Percentiles rank a stretch among this genome's conserved stretches.
Conservation (phyloP, 2,797 vertebrate species). For the Parambassis ranga region DNA sequence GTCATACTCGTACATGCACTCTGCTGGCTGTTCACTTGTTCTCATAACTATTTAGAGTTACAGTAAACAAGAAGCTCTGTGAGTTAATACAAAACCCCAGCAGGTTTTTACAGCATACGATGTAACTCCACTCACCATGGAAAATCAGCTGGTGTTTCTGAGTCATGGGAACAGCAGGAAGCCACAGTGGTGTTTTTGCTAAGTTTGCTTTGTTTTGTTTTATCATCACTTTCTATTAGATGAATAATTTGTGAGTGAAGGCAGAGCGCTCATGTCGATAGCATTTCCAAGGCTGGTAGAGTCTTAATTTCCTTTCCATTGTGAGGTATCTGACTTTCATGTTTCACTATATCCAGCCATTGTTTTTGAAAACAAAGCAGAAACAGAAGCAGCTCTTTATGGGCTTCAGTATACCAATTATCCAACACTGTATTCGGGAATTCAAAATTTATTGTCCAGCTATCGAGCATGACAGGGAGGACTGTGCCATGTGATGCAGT, state of each 20-base stretch:
- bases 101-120: neutral
- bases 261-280: neutral
- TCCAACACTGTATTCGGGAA: neutral
- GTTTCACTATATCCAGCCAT: neutral
- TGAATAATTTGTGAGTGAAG: neutral
- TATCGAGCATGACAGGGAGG: no score
- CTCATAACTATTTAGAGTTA: conserved; percentile 30
- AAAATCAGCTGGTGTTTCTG: neutral
- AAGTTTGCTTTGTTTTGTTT: no score
- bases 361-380: neutral
- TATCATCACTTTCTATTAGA: neutral
- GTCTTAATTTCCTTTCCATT: neutral
- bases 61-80: conserved; percentile 18
- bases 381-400: neutral
- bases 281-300: neutral
- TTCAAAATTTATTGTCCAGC: no score
- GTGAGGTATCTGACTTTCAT: neutral
- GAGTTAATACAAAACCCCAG: neutral
- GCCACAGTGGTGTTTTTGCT: neutral
- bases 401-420: conserved; percentile 2
- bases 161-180: neutral
- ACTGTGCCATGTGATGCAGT: no score
- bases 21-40: neutral
- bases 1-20: neutral
- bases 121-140: neutral